Conservation (phyloP, 2,888 invertebrate genomes). For the Agrochola macilenta region DNA sequence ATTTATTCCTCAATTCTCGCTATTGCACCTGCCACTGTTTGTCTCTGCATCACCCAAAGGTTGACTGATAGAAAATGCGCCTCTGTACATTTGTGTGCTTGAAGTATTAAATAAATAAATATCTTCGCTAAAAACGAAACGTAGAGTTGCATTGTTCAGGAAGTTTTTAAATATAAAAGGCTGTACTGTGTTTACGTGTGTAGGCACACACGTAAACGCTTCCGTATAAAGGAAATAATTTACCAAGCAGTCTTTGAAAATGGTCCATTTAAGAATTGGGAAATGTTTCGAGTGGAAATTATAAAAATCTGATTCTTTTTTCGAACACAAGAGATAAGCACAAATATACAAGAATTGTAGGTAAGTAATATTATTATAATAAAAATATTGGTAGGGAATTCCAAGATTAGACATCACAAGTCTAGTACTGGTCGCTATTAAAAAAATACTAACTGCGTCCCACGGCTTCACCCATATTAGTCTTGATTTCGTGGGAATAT, state of each 20-base stretch:
- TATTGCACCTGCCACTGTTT: too few relatives aligned
- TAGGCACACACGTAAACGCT: constrained; percentile 14
- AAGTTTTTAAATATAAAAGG: background rate
- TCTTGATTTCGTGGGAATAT: too few relatives aligned
- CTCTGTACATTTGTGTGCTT: too few relatives aligned
- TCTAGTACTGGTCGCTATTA: background rate
- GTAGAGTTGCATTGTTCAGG: background rate
- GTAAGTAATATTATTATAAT: background rate
- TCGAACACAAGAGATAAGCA: background rate
- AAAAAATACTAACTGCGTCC: background rate
- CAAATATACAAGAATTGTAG: background rate
- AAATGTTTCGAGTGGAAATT: background rate
- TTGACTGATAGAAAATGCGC: too few relatives aligned
- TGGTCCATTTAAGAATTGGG: background rate
- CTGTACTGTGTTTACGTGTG: too few relatives aligned
- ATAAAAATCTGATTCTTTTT: background rate
- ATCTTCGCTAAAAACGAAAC: background rate
- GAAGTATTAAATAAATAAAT: too few relatives aligned
- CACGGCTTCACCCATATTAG: too few relatives aligned
- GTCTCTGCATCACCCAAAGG: too few relatives aligned
- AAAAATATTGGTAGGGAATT: background rate
- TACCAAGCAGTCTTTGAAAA: constrained; percentile 20
- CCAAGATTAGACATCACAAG: background rate
- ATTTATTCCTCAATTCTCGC: too few relatives aligned
- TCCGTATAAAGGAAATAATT: constrained; percentile 45